These are phyloP conservation scores for Lypha dubia DNA, from an alignment of 2,888 invertebrate genomes.

Conservation along the genomic window DNA sequence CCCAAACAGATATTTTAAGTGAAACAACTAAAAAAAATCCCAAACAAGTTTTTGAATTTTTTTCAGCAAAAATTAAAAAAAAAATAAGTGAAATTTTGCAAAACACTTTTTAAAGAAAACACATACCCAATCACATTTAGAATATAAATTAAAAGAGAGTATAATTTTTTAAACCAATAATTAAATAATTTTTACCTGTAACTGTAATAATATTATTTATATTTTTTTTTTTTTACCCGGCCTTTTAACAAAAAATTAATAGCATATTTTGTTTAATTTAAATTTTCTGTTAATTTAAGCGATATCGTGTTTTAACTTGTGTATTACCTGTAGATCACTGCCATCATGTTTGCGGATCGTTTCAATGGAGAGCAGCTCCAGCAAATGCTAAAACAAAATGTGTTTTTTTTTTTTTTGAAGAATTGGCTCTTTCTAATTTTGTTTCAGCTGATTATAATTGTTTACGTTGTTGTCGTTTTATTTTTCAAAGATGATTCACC, in stretches of 20 bases:
- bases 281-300: conserved; percentile 43
- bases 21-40: conserved; percentile 23
- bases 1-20: background rate
- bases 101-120: background rate
- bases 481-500: conserved; percentile 59
- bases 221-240: conserved; percentile 36
- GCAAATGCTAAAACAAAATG: conserved; percentile 41
- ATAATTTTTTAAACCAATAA: background rate
- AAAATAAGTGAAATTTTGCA: conserved; percentile 54
- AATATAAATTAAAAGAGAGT: too few species aligned
- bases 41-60: conserved; percentile 51
- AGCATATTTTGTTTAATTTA: conserved; percentile 16
- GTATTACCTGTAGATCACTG: conserved; percentile 82
- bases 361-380: conserved; percentile 61
- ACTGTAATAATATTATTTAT: background rate
- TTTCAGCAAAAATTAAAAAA: conserved; percentile 15
- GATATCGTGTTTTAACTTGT: conserved; percentile 71
- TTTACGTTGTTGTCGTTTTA: conserved; percentile 37
- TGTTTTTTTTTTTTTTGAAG: conserved; percentile 49
- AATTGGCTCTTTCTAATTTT: conserved; percentile 43
- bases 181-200: background rate
- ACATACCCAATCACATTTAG: background rate
- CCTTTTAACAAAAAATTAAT: conserved; percentile 19
- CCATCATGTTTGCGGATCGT: conserved; percentile 73
- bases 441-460: conserved; percentile 33